Percentiles rank a stretch among this genome's conserved stretches.
Evolutionary conservation across 2,113 vertebrate species (phyloP).

Genomic region (Trematomus loennbergii): DNA sequence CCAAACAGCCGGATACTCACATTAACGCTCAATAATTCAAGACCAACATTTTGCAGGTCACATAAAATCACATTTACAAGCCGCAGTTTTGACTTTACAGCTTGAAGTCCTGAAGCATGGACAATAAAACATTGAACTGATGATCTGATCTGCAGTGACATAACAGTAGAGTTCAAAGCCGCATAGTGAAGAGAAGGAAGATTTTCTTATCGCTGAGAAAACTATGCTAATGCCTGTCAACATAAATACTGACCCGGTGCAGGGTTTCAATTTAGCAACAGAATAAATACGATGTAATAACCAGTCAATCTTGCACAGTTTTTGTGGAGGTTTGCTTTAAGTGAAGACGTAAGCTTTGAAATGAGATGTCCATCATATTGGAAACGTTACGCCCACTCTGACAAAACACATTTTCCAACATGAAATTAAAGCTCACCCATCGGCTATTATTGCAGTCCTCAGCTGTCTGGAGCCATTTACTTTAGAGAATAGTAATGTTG

Average conservation of each 20-base stretch:
- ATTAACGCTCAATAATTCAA: constrained; percentile 12
- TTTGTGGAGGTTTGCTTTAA: neutral
- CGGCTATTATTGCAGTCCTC: constrained; percentile 27
- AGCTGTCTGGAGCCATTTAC: constrained; percentile 44
- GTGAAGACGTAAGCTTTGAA: constrained; percentile 21
- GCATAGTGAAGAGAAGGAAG: neutral
- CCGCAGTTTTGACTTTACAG: constrained; percentile 27
- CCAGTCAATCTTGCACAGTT: neutral
- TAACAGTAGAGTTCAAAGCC: neutral
- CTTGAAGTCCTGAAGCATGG: constrained; percentile 2
- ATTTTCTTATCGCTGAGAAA: neutral
- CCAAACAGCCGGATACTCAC: constrained; percentile 28
- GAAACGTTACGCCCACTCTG: constrained; percentile 44
- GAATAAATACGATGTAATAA: constrained; percentile 15
- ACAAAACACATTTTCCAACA: constrained; percentile 56
- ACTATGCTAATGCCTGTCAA: neutral
- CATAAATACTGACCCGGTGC: constrained; percentile 18
- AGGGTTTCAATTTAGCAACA: constrained; percentile 5
- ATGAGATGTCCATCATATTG: constrained; percentile 44
- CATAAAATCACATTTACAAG: constrained; percentile 51
- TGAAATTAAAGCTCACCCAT: constrained; percentile 59
- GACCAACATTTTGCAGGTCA: constrained; percentile 36
- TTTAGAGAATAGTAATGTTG: neutral
- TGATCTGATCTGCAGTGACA: constrained; percentile 16
- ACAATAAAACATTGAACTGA: neutral